These are phyloP conservation scores for Melanotaenia duboulayi DNA, from an alignment of 2,113 vertebrate species.

Conservation along the genomic window DNA sequence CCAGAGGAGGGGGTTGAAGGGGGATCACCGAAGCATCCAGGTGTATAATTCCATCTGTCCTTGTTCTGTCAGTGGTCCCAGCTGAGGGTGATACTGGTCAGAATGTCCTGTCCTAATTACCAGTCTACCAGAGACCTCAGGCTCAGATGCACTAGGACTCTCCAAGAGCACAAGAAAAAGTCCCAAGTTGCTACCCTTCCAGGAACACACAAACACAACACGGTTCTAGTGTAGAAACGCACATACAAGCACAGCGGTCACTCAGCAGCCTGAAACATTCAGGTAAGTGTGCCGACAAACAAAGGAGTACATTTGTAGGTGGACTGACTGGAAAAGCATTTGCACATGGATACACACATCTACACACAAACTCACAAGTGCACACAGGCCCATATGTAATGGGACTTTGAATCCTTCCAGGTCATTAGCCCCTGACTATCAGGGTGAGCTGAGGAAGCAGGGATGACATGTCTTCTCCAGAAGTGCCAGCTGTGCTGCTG, in stretches of 20 bases:
- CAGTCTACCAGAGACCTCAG: constrained; percentile 54
- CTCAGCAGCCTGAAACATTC: background rate
- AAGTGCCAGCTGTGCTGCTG: constrained; percentile 66
- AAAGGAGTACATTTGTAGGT: background rate
- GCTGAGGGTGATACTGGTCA: constrained; percentile 67
- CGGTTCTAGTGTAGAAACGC: background rate
- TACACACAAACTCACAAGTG: constrained; percentile 14
- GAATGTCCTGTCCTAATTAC: constrained; percentile 75
- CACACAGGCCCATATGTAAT: constrained; percentile 51
- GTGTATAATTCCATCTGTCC: constrained; percentile 72
- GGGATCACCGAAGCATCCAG: constrained; percentile 50
- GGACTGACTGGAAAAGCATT: background rate
- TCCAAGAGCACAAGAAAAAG: constrained; percentile 36
- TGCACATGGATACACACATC: background rate
- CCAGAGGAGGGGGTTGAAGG: background rate
- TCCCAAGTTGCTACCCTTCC: constrained; percentile 10
- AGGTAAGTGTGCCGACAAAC: background rate
- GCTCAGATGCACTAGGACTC: constrained; percentile 61
- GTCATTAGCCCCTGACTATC: constrained; percentile 75
- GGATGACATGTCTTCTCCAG: constrained; percentile 50
- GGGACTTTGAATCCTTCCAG: constrained; percentile 66
- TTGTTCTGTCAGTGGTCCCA: constrained; percentile 75
- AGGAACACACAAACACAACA: constrained; percentile 16
- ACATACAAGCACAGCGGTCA: background rate
- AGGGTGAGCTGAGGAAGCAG: constrained; percentile 47